A percentile compares a stretch with the other conserved stretches of the same genome.
Evolutionary conservation across 2,113 vertebrate species (phyloP).

Genomic region (Hypanus sabinus): DNA sequence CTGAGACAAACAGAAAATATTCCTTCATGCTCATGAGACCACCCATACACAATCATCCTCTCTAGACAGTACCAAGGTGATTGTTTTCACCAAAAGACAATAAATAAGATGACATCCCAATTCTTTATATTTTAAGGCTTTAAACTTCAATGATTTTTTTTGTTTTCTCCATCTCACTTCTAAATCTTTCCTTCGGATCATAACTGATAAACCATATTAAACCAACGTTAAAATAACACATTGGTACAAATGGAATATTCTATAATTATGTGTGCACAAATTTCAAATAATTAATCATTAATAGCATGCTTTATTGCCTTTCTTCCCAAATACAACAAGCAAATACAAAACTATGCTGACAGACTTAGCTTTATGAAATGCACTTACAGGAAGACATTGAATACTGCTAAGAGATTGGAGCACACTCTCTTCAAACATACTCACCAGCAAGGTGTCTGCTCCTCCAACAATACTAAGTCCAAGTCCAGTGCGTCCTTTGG

Average conservation of each 20-base stretch:
- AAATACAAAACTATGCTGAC: neutral
- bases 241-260: neutral
- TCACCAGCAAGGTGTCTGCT: slow-evolving; percentile 87
- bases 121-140: neutral
- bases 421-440: slow-evolving; percentile 40
- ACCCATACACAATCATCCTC: neutral
- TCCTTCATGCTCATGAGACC: neutral
- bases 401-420: neutral
- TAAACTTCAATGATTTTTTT: neutral
- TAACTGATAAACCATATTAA: neutral
- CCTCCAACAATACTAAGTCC: slow-evolving; percentile 96
- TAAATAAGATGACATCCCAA: neutral
- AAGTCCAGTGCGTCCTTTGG: slow-evolving; percentile 85
- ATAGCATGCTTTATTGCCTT: neutral
- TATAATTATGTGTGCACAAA: neutral
- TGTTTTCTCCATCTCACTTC: neutral
- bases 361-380: neutral
- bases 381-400: neutral
- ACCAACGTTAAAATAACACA: neutral
- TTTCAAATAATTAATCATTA: neutral
- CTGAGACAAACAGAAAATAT: too few relatives aligned
- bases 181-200: neutral
- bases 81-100: neutral
- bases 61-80: neutral
- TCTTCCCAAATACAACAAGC: slow-evolving; percentile 10